Base-by-base conservation (phyloP, 2,888 invertebrate species). In the Tanytarsus gracilentus region DNA sequence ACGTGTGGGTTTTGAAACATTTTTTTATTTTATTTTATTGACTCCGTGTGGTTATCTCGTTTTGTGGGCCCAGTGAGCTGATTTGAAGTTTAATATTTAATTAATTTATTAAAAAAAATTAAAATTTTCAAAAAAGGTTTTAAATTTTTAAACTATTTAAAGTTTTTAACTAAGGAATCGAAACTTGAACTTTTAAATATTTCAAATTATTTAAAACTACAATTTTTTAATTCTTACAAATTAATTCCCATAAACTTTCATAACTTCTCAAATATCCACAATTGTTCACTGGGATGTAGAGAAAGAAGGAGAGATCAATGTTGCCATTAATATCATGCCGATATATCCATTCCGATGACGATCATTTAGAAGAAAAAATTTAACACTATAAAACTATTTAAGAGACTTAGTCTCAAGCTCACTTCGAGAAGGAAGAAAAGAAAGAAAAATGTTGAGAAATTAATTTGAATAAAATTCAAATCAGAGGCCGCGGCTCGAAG, bases 391-490 rank as follows among this genome's bases (percentile, higher is more conserved):
- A 40, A 56, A 49, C 44, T 44, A 44, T 44, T 44, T 18, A 44
- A 44, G 21, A 44, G 44, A 18, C 23, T 44, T 23, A 44, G 44
- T 23, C 23, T 36, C 44, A 44, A 18, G 21, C 18, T 44, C 44
- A 44, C 44, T 14, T 23, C 44, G 44, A 44, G 44, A 44, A 23
- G 26, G 53, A 33, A 29, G 25, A 16, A 27, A 50, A 27, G 3
- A 27, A 50, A 50, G 29, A 50, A 50, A 50, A 27, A 33, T 39
- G 27, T 39, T 50, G 25, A 27, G 16, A 27, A 14, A 44, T 53
- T 53, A 53, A 53, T 53, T 53, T 53, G 36, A 53, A 53, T 53
- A 53, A 53, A 53, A 53, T 53, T 53, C 53, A 39, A 53, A 53
- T 53, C 33, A 36, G 50, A n/a, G n/a, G n/a, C n/a, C n/a, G n/a